Base-by-base conservation (phyloP, 2,888 invertebrate species). In the Sinopyrophorus schimmeli region DNA sequence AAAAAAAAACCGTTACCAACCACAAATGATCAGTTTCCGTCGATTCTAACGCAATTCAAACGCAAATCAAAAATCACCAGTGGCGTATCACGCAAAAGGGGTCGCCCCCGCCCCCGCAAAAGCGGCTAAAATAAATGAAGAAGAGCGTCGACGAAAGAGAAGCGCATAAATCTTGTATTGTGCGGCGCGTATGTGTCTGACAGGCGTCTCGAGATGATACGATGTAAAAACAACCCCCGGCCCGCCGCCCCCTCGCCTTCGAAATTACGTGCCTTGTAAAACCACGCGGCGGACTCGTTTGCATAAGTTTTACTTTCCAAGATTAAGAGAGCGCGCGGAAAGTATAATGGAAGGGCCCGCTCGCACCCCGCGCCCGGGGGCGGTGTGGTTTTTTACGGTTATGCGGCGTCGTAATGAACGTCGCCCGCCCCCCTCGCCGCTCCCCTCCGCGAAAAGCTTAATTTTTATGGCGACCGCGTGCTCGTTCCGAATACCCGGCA, bases 301-400 rank as follows among this genome's bases (percentile, higher is more conserved):
- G 72, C 72, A 73, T 73, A 73, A 72, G 71, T 73, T 73, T 72
- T 71, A 72, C 71, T 72, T 72, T 70, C 69, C 68, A 70, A 71
- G 71, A 73, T 73, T 73, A 73, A 72, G 71, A 71, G 65, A 67
- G 66, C 65, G 63, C 62, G 65, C n/a, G n/a, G 67, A 70, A 71
- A 70, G 70, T 70, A 70, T 71, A 70, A 71, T 70, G 70, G 71
- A 71, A 72, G 65, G 65, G 62, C 58, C 58, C 54, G 58, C 55
- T 56, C 53, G n/a, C 41, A 55, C 59, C 55, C 57, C 53, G n/a
- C 41, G 30, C 26, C 46, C 30, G 48, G 38, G 47, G 47, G 48
- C 44, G 46, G 52, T n/a, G n/a, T 28, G 62, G 53, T 68, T 71
- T 71, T 71, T 70, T 70, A 69, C 66, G 69, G 69, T 69, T 68